These are phyloP conservation scores for Helarctos malayanus DNA, from an alignment of 2,797 vertebrate species.

Conservation along the genomic window DNA sequence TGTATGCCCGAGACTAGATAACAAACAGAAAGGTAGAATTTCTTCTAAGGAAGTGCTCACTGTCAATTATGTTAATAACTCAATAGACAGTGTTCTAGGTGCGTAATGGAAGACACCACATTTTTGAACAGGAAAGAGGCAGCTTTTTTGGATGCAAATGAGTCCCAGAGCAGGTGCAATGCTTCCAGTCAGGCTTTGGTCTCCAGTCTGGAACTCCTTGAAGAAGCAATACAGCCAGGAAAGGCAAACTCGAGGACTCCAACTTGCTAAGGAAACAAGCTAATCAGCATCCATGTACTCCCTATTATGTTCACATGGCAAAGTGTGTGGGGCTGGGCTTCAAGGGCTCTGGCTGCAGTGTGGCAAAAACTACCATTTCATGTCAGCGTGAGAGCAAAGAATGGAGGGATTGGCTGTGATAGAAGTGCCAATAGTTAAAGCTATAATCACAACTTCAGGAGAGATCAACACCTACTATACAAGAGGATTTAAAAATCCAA, in stretches of 20 bases:
- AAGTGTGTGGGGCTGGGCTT: background rate
- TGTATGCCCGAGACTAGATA: background rate
- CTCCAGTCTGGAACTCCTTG: conserved; percentile 8
- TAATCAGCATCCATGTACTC: conserved; percentile 71
- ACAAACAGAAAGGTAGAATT: background rate
- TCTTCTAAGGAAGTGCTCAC: background rate
- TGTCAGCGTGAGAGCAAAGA: conserved; percentile 68
- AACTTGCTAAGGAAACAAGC: conserved; percentile 82
- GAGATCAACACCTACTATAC: conserved; percentile 79
- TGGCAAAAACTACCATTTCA: conserved; percentile 71
- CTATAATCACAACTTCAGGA: conserved; percentile 84
- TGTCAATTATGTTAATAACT: background rate
- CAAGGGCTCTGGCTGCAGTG: conserved; percentile 57
- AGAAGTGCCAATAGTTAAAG: conserved; percentile 78
- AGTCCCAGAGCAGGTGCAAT: background rate
- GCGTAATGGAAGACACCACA: background rate
- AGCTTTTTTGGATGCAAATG: background rate
- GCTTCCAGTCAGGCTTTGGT: background rate
- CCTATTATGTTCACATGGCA: background rate
- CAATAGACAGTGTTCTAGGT: background rate
- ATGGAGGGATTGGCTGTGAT: conserved; percentile 77
- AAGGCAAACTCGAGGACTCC: conserved; percentile 74
- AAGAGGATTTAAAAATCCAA: conserved; percentile 84
- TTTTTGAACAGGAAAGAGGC: background rate
- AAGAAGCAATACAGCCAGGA: conserved; percentile 60